Conservation (phyloP, 2,888 invertebrate species). For the Psococerastis gibbosa region DNA sequence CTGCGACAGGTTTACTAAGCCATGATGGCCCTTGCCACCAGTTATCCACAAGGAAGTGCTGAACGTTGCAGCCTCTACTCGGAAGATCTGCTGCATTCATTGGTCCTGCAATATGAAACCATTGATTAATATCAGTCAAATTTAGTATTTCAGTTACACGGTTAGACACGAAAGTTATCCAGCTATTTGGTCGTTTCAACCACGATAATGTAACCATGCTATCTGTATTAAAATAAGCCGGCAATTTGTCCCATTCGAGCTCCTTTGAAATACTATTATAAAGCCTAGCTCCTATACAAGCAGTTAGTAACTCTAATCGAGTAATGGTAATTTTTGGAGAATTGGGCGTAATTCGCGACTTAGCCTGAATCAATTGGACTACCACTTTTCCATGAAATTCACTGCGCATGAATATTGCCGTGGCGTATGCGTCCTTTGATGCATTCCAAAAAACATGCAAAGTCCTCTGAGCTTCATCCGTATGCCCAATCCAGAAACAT, state of each 20-base stretch:
- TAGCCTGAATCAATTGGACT: constrained; percentile 18
- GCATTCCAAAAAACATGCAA: constrained; percentile 21
- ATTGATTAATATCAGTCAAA: constrained; percentile 9
- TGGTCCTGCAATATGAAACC: constrained; percentile 17
- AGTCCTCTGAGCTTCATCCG: too few relatives aligned
- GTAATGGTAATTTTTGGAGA: constrained; percentile 13
- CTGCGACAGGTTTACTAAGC: constrained; percentile 9
- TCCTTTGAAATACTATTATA: not conserved
- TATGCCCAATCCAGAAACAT: too few relatives aligned
- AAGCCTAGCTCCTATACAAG: constrained; percentile 15
- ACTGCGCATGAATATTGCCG: constrained; percentile 18
- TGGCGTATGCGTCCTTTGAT: constrained; percentile 19
- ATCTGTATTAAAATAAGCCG: constrained; percentile 14
- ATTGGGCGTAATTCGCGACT: constrained; percentile 18
- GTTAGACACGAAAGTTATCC: constrained; percentile 17
- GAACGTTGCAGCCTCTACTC: constrained; percentile 14
- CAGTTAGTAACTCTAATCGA: constrained; percentile 17
- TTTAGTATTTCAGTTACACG: constrained; percentile 16
- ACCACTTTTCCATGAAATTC: constrained; percentile 13
- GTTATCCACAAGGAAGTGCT: constrained; percentile 7
- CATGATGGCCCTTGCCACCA: constrained; percentile 18
- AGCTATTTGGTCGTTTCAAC: constrained; percentile 15
- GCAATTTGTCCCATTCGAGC: not conserved
- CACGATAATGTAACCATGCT: constrained; percentile 16
- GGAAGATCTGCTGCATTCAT: constrained; percentile 18